Base-by-base conservation (phyloP, 2,113 vertebrate genomes). In the Scophthalmus maximus region DNA sequence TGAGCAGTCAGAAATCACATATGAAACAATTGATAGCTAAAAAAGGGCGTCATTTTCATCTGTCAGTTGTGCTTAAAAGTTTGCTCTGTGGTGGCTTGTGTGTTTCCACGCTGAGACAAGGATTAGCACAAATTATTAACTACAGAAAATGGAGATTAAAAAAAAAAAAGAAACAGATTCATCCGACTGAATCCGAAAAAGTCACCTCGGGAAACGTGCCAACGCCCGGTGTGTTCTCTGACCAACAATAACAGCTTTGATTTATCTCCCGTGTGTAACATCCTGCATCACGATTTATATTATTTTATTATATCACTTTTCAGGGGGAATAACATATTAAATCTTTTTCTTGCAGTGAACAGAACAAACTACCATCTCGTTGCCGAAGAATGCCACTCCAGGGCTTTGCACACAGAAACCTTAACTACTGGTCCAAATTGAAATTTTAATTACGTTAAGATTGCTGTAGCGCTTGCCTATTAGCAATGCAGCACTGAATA, bases 401-500 rank as follows among this genome's bases (percentile, higher is more conserved):
- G 72, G 51, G 69, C 38, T 67, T 76, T 77, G 52, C 51, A 30
- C 36, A 26, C 50, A 78, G 40, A 70, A 86, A 81, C 72, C 51
- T 50, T 58, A 84, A 76, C 80, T 40, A 79, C 63, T 65, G 60
- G 65, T 79, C 58, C 72, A 79, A 85, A 87, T 79, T 87, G 68
- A 88, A 83, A 89, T 83, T 89, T 86, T 81, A 88, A 92, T 90
- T 82, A 88, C 36, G 78, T 84, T 81, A 75, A 84, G 75, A 87
- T 80, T 88, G 82, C 83, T 79, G 79, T 69, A 63, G 86, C 68
- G 57, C 78, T 68, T 78, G 61, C 59, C 66, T 76, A 82, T 89
- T 83, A 90, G 80, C 77, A 61, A 88, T 86, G 87, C 87, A 86
- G 86, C 78, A n/a, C 69, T 88, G 89, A 89, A 87, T 89, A 80